These are phyloP conservation scores for Epinephelus fuscoguttatus DNA, from an alignment of 2,113 vertebrate species.

Conservation along the genomic window DNA sequence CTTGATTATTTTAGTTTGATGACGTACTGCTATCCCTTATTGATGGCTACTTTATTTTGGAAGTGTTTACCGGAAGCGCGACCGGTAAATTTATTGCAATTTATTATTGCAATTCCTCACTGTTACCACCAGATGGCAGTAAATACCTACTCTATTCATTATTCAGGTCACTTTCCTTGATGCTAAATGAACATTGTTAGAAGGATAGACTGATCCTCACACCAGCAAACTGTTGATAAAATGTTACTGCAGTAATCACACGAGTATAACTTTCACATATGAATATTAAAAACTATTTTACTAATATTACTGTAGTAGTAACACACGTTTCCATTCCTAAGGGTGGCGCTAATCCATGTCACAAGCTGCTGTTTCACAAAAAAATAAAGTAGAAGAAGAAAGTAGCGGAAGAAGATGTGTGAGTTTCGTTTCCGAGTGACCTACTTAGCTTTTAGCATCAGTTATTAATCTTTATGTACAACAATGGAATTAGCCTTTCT, in stretches of 20 bases:
- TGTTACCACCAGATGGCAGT: neutral
- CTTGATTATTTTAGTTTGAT: neutral
- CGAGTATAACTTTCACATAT: neutral
- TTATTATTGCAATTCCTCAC: neutral
- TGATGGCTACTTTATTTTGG: neutral
- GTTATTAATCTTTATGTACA: conserved; percentile 5
- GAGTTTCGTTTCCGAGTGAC: conserved; percentile 72
- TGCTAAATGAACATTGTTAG: neutral
- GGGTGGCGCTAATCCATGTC: conserved; percentile 22
- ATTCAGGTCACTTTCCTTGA: neutral
- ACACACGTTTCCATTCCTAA: neutral
- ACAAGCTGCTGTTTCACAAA: neutral
- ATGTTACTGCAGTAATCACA: neutral
- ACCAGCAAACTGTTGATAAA: neutral
- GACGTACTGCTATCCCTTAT: too few species aligned
- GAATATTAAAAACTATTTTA: neutral
- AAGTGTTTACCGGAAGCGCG: neutral
- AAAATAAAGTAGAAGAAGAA: conserved; percentile 52
- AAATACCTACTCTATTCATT: neutral
- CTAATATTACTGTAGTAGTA: too few species aligned
- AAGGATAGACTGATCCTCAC: neutral
- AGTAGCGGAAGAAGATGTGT: conserved; percentile 51
- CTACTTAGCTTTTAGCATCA: conserved; percentile 70
- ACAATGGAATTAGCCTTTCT: neutral
- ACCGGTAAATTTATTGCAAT: neutral